These are phyloP conservation scores for Sesamia nonagrioides DNA, from an alignment of 1,140 invertebrate species.

Conservation along the genomic window DNA sequence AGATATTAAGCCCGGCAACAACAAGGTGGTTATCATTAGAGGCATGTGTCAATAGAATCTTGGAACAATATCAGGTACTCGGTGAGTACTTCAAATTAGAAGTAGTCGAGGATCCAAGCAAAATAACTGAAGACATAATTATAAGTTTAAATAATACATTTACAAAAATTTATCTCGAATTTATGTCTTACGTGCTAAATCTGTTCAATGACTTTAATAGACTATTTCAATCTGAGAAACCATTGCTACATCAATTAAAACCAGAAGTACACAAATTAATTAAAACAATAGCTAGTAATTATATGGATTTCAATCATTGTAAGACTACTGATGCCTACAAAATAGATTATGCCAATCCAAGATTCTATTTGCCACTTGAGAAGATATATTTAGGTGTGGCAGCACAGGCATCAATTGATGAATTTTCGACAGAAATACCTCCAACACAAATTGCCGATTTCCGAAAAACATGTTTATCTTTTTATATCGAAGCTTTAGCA, in stretches of 20 bases:
- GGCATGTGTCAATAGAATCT: no score
- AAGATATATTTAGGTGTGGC: no score
- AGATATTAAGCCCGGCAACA: no score
- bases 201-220: slow-evolving; percentile 50
- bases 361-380: no score
- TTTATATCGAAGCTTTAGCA: slow-evolving; percentile 52
- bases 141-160: slow-evolving; percentile 63
- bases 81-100: slow-evolving; percentile 70
- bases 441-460: no score
- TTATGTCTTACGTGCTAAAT: background rate
- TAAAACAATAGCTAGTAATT: slow-evolving; percentile 42
- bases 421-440: slow-evolving; percentile 40
- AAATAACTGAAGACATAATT: slow-evolving; percentile 67
- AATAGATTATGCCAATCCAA: no score
- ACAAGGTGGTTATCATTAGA: no score
- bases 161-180: no score
- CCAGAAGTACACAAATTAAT: slow-evolving; percentile 52
- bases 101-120: slow-evolving; percentile 68
- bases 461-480: slow-evolving; percentile 32
- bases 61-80: slow-evolving; percentile 51
- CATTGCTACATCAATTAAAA: slow-evolving; percentile 43
- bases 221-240: slow-evolving; percentile 52
- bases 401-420: slow-evolving; percentile 39
- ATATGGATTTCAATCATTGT: slow-evolving; percentile 44
- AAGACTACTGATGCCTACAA: no score